Evolutionary conservation across 2,797 vertebrate genomes (phyloP), one percentile per base, ranked within the genome.

Genomic region (Catostomus latipinnis): DNA sequence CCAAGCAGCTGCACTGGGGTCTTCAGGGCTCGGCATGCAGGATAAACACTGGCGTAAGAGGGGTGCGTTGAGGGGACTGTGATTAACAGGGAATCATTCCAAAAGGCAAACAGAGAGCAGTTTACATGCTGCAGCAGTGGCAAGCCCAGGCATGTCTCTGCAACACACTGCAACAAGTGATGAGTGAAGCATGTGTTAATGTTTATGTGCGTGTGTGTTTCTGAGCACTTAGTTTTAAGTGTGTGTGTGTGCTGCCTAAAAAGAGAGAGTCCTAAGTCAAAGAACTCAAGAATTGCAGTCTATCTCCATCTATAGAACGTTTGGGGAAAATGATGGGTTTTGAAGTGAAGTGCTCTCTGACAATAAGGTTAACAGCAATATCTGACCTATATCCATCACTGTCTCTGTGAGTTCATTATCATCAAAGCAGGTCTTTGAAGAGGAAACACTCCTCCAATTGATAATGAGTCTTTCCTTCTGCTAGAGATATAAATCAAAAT

Each of bases 111-210:
- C 83, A 89, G 86, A 88, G 89, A 85, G 84, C 81, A 86, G 87
- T 92, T 91, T 90, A 90, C 86, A 87, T 86, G 80, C 73, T 16
- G 73, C 18, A 56, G 58, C 52, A n/a, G 65, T 46, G 91, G 91
- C 93, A 93, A 91, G 93, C 87, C 92, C 90, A 90, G 92, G 91
- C 93, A 90, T 93, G 93, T 88, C 92, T 90, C 84, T 87, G 81
- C 66, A 63, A 85, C 80, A 88, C 82, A 88, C 87, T 85, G 84
- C 82, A 88, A 81, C 71, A 43, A 80, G 73, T 78, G 61, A 71
- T 50, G 71, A 67, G 43, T 7, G 67, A 62, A 73, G 66, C 70
- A 45, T 73, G 61, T 54, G 69, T 67, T 80, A 48, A 49, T 61
- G 34, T 49, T 65, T 50, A 71, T 56, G 43, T 48, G 67, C 12